Evolutionary conservation across 2,113 vertebrate species (phyloP).

Genomic region (Aplodontia rufa): DNA sequence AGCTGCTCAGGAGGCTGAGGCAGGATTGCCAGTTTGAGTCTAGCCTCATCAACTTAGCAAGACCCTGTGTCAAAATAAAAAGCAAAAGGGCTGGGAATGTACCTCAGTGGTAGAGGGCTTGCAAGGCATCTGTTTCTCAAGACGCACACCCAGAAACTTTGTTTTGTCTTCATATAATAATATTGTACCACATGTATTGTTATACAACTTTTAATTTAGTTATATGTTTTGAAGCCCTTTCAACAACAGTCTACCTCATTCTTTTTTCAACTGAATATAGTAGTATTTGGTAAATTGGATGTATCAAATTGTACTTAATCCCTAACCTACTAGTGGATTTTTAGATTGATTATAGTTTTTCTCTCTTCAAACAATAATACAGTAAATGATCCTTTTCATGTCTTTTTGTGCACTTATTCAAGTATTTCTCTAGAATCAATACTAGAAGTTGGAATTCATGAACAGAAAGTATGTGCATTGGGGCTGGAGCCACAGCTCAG

Average conservation of each 20-base stretch:
- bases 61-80: no score
- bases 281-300: slow-evolving; percentile 12
- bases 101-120: no score
- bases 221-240: background rate
- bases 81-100: no score
- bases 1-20: no score
- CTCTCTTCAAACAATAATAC: slow-evolving; percentile 10
- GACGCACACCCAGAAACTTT: background rate
- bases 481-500: no score
- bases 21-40: no score
- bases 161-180: slow-evolving; percentile 18
- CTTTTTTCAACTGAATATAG: background rate
- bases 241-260: background rate
- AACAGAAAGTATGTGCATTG: background rate
- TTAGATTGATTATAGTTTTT: background rate
- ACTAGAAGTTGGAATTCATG: background rate
- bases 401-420: background rate
- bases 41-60: no score
- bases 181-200: background rate
- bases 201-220: background rate
- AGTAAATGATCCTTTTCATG: background rate
- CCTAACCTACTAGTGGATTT: background rate
- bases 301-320: background rate
- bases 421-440: slow-evolving; percentile 7
- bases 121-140: background rate